These are phyloP conservation scores for Formica selysi DNA, from an alignment of 1,140 invertebrate species.

Conservation along the genomic window DNA sequence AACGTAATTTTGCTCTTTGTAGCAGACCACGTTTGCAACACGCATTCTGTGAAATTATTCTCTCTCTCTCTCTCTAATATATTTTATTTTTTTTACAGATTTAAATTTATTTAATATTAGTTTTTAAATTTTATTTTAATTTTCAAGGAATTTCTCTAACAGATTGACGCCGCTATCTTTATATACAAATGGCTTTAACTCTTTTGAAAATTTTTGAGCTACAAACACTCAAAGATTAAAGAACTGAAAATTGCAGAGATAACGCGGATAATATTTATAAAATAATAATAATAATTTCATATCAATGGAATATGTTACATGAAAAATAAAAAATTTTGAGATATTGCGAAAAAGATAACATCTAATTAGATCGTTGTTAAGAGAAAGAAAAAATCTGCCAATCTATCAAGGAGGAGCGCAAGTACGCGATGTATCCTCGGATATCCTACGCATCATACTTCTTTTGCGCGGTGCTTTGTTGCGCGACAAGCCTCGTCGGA, in stretches of 20 bases:
- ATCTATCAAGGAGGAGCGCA: not conserved
- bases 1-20: constrained; percentile 38
- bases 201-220: not conserved
- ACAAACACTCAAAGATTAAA: not conserved
- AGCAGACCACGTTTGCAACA: not conserved
- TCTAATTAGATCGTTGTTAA: not conserved
- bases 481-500: constrained; percentile 36
- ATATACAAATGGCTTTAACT: not conserved
- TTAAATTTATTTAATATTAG: too few species aligned
- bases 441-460: not conserved
- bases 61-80: constrained; percentile 7
- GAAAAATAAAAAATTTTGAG: not conserved
- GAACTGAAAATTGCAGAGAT: constrained; percentile 14
- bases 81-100: not conserved
- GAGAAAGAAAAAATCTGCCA: not conserved
- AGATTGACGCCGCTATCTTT: not conserved
- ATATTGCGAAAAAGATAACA: too few species aligned
- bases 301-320: not conserved
- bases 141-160: constrained; percentile 12
- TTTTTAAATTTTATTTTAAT: not conserved
- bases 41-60: not conserved
- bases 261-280: not conserved
- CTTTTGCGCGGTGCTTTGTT: not conserved
- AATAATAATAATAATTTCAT: constrained; percentile 14
- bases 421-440: not conserved